These are phyloP conservation scores for Drosophila putrida DNA, from an alignment of 2,888 invertebrate genomes.

Conservation along the genomic window DNA sequence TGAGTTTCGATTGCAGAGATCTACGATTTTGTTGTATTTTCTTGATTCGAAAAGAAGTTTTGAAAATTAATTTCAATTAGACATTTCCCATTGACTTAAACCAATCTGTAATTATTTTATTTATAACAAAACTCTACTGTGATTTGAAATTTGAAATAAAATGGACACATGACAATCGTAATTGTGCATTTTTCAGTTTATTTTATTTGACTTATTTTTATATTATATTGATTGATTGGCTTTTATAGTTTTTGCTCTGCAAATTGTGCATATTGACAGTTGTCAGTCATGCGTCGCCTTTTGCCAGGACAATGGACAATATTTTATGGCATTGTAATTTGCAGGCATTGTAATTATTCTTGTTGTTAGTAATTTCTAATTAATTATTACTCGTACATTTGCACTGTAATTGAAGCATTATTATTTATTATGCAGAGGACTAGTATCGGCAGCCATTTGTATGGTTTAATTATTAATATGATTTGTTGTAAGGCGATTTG, in stretches of 20 bases:
- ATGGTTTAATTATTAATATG: slow-evolving; percentile 55
- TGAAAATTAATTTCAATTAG: too few species aligned
- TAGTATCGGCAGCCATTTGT: slow-evolving; percentile 55
- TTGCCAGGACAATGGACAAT: slow-evolving; percentile 23
- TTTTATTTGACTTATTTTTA: slow-evolving; percentile 6
- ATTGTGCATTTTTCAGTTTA: not conserved
- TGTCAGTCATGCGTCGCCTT: slow-evolving; percentile 55
- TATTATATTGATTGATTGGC: slow-evolving; percentile 24
- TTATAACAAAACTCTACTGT: not conserved
- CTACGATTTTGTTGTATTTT: too few species aligned
- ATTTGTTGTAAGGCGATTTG: slow-evolving; percentile 57
- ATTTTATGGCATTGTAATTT: slow-evolving; percentile 20
- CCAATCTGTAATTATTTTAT: not conserved
- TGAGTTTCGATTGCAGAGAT: too few species aligned
- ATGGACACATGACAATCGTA: slow-evolving; percentile 40
- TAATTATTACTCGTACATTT: slow-evolving; percentile 57
- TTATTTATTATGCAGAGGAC: slow-evolving; percentile 37
- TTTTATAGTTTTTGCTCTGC: slow-evolving; percentile 31
- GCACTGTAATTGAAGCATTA: slow-evolving; percentile 64
- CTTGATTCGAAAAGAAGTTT: too few species aligned
- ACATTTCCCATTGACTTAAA: not conserved
- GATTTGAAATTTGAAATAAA: slow-evolving; percentile 24
- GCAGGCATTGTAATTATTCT: not conserved
- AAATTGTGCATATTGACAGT: slow-evolving; percentile 49
- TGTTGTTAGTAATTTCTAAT: slow-evolving; percentile 2